These are phyloP conservation scores for Agonopterix arenella DNA, from an alignment of 2,888 invertebrate species.

Conservation along the genomic window DNA sequence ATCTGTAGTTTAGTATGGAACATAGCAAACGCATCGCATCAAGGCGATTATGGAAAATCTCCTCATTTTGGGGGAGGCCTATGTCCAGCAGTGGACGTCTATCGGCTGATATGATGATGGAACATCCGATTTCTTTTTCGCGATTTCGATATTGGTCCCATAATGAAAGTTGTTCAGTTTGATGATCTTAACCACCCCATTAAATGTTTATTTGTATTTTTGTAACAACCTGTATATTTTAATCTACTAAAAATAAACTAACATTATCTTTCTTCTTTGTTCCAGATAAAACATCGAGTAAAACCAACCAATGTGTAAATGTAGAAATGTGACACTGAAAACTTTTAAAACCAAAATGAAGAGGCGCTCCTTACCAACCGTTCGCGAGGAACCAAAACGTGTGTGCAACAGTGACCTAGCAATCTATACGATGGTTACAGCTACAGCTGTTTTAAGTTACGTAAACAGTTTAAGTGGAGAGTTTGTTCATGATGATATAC, in stretches of 20 bases:
- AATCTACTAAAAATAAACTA: not conserved
- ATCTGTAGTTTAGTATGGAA: too few species aligned
- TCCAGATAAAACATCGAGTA: slow-evolving; percentile 32
- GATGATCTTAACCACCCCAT: too few species aligned
- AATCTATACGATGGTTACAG: slow-evolving; percentile 79
- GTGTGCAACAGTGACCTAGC: slow-evolving; percentile 65
- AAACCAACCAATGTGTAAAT: slow-evolving; percentile 59
- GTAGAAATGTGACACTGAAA: slow-evolving; percentile 56
- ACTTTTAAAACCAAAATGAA: slow-evolving; percentile 58
- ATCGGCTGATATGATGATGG: too few species aligned
- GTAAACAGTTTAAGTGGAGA: slow-evolving; percentile 86
- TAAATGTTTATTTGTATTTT: too few species aligned
- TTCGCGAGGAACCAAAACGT: slow-evolving; percentile 48
- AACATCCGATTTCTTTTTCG: too few species aligned
- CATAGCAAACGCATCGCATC: too few species aligned
- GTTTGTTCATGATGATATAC: slow-evolving; percentile 93
- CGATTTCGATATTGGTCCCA: too few species aligned
- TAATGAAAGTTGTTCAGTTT: too few species aligned
- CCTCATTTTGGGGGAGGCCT: too few species aligned
- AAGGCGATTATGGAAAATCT: too few species aligned
- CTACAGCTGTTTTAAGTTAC: slow-evolving; percentile 83
- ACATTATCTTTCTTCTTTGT: slow-evolving; percentile 25
- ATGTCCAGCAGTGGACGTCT: too few species aligned
- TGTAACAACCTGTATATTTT: too few species aligned
- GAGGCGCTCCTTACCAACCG: slow-evolving; percentile 56